phyloP scores from a whole-genome alignment of 2,888 invertebrate genomes.

The Rhagium mordax region DNA sequence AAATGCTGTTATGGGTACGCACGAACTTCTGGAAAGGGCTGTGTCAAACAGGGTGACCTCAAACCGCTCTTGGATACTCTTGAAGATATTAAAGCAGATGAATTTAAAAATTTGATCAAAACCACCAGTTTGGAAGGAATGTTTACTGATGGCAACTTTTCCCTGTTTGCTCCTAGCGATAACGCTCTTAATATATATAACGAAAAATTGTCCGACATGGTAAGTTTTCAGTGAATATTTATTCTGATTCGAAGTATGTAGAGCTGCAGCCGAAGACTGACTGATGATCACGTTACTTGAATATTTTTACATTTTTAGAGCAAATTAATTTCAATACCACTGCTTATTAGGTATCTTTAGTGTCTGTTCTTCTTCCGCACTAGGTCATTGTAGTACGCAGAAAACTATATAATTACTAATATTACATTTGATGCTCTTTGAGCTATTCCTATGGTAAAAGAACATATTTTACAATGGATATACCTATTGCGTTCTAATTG shows the following conservation, averaged over 20 bases:
- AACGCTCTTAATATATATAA: constrained; percentile 74
- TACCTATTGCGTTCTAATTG: no score
- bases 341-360: no score
- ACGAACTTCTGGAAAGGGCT: constrained; percentile 65
- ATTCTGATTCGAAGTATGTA: neutral
- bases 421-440: no score
- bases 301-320: no score
- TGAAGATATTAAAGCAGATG: constrained; percentile 73
- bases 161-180: constrained; percentile 77
- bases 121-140: constrained; percentile 71
- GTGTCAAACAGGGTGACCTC: constrained; percentile 72
- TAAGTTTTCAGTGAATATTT: constrained; percentile 61
- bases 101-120: constrained; percentile 74
- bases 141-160: constrained; percentile 73
- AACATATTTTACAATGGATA: no score
- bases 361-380: no score
- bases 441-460: no score
- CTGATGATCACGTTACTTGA: no score
- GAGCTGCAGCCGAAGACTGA: neutral
- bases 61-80: constrained; percentile 74
- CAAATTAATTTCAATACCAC: no score
- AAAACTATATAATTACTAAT: no score
- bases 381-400: no score
- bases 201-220: constrained; percentile 72
- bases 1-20: constrained; percentile 81